Evolutionary conservation across 2,113 vertebrate species (phyloP).

Genomic region (Gambusia affinis): DNA sequence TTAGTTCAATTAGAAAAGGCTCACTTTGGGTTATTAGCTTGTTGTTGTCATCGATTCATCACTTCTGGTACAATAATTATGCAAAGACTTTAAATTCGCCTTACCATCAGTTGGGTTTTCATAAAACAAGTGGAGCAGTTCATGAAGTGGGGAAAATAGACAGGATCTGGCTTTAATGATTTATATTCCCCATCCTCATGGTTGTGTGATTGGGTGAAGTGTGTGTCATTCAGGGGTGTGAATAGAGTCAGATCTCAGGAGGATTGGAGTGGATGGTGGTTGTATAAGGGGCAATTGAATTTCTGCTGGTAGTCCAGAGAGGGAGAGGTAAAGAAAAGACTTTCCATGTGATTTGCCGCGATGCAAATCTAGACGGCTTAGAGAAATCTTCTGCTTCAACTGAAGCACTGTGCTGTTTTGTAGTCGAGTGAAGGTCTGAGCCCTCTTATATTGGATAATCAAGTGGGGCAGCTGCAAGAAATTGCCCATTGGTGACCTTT

Average conservation of each 20-base stretch:
- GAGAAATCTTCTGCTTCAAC: slow-evolving; percentile 17
- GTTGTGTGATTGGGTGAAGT: slow-evolving; percentile 38
- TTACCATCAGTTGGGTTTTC: slow-evolving; percentile 43
- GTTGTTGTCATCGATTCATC: slow-evolving; percentile 45
- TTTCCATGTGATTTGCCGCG: slow-evolving; percentile 42
- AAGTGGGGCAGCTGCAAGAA: slow-evolving; percentile 24
- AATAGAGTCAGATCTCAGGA: slow-evolving; percentile 56
- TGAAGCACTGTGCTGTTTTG: background rate
- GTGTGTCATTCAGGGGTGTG: slow-evolving; percentile 58
- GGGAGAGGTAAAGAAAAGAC: slow-evolving; percentile 22
- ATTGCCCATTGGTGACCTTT: slow-evolving; percentile 42
- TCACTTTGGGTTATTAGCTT: slow-evolving; percentile 58
- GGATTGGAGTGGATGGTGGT: slow-evolving; percentile 14
- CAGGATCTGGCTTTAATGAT: slow-evolving; percentile 50
- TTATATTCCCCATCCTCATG: slow-evolving; percentile 40
- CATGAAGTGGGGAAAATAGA: slow-evolving; percentile 35
- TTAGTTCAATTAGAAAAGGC: slow-evolving; percentile 66
- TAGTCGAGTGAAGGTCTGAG: slow-evolving; percentile 10
- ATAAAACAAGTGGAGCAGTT: slow-evolving; percentile 32
- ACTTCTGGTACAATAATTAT: slow-evolving; percentile 33
- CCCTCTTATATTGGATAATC: slow-evolving; percentile 25
- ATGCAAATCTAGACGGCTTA: slow-evolving; percentile 4
- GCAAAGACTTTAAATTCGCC: slow-evolving; percentile 28
- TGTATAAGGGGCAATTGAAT: slow-evolving; percentile 11
- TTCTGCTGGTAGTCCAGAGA: slow-evolving; percentile 33